Percentiles rank a stretch among this genome's conserved stretches.
Conservation (phyloP, 1,140 invertebrate species). For the Drosophila murphyi region DNA sequence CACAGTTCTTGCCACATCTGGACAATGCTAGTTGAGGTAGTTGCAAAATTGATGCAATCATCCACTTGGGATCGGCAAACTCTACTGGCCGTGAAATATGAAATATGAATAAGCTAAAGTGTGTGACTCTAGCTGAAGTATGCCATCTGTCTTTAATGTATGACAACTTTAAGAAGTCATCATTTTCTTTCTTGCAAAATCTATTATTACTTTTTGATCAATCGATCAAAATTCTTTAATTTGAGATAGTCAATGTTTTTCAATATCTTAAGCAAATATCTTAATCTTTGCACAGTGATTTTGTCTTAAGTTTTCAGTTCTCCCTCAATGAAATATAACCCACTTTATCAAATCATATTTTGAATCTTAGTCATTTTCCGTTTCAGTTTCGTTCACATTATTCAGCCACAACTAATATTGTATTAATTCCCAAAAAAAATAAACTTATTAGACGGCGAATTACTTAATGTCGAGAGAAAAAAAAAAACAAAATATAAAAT, state of each 20-base stretch:
- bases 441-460: conserved; percentile 31
- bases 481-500: no score
- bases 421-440: conserved; percentile 33
- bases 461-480: conserved; percentile 34
- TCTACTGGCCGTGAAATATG: neutral
- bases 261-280: no score
- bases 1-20: conserved; percentile 25
- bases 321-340: no score
- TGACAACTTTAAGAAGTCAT: neutral
- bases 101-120: neutral
- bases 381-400: neutral
- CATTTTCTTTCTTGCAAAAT: no score
- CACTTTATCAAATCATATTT: no score
- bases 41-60: conserved; percentile 38
- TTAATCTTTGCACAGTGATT: no score
- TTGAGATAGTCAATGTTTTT: no score
- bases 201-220: no score
- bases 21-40: conserved; percentile 19
- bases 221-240: no score
- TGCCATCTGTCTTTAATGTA: neutral
- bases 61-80: conserved; percentile 5
- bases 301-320: no score
- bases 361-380: no score
- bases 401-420: conserved; percentile 13
- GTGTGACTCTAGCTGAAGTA: neutral